Evolutionary conservation across 2,797 vertebrate species (phyloP).

Genomic region (Phataginus tetradactyla): DNA sequence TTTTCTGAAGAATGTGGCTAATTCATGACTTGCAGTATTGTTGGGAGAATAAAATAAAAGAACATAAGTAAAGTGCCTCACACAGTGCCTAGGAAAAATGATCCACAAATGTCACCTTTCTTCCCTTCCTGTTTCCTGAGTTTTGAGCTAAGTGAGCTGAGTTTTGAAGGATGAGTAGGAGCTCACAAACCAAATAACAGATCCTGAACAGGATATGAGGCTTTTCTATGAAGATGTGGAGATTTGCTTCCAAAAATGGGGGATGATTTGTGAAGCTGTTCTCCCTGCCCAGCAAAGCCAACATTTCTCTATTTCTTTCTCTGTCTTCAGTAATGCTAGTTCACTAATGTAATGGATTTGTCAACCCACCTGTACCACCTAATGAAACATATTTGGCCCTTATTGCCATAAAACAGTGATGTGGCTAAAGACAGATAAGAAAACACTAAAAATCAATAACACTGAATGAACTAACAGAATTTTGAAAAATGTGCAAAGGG

Average conservation of each 20-base stretch:
- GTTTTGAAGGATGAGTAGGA: conserved; percentile 7
- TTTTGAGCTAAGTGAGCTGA: neutral
- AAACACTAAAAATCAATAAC: neutral
- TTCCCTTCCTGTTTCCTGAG: neutral
- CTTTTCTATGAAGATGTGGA: neutral
- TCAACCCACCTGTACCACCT: neutral
- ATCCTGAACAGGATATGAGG: neutral
- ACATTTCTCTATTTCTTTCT: neutral
- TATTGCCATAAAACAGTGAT: neutral
- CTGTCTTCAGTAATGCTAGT: neutral
- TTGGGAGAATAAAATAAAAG: neutral
- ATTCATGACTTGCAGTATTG: neutral
- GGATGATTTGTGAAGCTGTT: neutral
- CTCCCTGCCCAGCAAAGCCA: neutral
- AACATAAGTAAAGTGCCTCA: neutral
- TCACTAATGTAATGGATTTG: neutral
- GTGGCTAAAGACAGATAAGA: neutral
- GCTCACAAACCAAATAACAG: neutral
- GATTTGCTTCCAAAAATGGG: neutral
- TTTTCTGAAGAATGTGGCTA: neutral
- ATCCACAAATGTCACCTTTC: neutral
- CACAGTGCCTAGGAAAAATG: neutral
- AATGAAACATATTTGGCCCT: neutral
- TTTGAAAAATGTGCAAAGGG: neutral
- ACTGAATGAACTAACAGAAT: neutral